Base-by-base conservation (phyloP, 2,888 invertebrate species). In the Criorhina ranunculi region DNA sequence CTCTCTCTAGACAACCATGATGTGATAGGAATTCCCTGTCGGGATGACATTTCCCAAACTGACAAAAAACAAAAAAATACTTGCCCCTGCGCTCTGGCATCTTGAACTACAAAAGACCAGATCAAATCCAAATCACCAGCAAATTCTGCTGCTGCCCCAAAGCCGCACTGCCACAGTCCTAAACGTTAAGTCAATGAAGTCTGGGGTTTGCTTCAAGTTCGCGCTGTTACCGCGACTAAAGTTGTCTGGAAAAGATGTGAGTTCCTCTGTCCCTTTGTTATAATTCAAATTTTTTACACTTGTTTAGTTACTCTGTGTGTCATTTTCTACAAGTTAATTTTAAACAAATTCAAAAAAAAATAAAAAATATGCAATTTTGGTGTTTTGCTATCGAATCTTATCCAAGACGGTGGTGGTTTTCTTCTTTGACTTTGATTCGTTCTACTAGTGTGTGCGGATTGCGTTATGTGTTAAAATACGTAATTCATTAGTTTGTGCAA, bases 221-320 rank as follows among this genome's bases (percentile, higher is more conserved):
- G 91, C 91, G 91, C 90, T 91, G 90, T 91, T 91, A 91, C 91
- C 91, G 91, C 91, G 91, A 91, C 91, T 90, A 88, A 91, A 90
- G 91, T 91, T 91, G 91, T 91, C 91, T 91, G 91, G 91, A 91
- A 91, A 89, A 91, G 91, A 91, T 91, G 91, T 91, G 91, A 91
- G 91, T 91, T 76, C 59, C 40, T 24, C 46, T 55, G 17, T 42
- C 40, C 3, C 42, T 53, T 67, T 77, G 17, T 44, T 67, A 17
- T 7, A 7, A n/a, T 31, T 49, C 9, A 69, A 70, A 69, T n/a
- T 44, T n/a, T 44, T 24, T 64, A 37, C 2, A 33, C 55, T 51
- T 69, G 35, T 62, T 77, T 66, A 24, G 42, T 12, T 59, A 24
- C 40, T 64, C 11, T 67, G 60, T 83, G 62, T 49, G 59, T 62